Conservation (phyloP, 2,113 vertebrate species). For the Motacilla tschutschensis region DNA sequence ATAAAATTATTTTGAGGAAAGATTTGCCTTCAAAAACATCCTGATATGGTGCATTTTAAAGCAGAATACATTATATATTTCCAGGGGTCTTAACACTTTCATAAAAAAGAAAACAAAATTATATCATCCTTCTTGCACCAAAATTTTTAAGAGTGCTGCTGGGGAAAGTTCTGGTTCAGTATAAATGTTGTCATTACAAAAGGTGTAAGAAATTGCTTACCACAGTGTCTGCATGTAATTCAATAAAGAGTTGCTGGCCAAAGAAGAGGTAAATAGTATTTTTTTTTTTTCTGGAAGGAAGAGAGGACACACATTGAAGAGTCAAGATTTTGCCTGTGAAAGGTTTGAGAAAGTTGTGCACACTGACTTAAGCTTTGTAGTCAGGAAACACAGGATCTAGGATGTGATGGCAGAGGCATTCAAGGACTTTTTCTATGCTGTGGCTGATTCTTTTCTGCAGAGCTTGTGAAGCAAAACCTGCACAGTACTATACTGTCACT, state of each 20-base stretch:
- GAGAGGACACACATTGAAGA: not conserved
- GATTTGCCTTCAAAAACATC: not conserved
- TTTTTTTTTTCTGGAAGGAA: not conserved
- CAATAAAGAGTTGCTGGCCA: not conserved
- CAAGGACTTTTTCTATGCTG: not conserved
- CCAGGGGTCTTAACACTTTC: not conserved
- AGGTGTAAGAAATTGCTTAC: not conserved
- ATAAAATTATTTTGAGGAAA: not conserved
- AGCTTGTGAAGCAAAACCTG: not conserved
- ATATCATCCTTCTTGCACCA: not conserved
- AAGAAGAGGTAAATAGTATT: not conserved
- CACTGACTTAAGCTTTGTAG: not conserved
- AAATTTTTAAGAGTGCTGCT: not conserved
- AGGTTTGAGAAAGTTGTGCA: not conserved
- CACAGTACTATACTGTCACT: not conserved
- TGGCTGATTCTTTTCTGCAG: not conserved
- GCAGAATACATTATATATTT: not conserved
- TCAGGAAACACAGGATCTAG: not conserved
- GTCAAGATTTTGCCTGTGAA: not conserved
- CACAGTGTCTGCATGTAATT: not conserved
- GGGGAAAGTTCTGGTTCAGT: not conserved
- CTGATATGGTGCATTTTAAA: slow-evolving; percentile 18
- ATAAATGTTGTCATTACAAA: not conserved
- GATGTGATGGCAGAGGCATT: not conserved
- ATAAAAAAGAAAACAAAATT: not conserved